phyloP scores from a whole-genome alignment of 2,797 vertebrate genomes.

The Pantherophis vulpinus region DNA sequence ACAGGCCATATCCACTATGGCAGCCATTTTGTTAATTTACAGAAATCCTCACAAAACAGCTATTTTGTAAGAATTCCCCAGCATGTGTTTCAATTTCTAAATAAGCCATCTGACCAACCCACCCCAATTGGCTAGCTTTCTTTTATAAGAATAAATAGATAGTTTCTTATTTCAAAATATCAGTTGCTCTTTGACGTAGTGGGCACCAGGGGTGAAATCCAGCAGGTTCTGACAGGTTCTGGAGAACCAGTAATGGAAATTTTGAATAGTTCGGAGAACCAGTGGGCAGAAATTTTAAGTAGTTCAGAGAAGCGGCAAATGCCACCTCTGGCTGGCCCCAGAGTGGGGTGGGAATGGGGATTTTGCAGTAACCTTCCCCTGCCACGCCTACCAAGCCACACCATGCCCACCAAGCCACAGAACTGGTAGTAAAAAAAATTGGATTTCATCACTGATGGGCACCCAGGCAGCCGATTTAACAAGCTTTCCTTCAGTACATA shows the following conservation, averaged over 20 bases:
- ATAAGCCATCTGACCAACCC: not conserved
- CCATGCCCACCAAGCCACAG: no score
- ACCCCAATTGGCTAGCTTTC: not conserved
- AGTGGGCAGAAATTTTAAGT: no score
- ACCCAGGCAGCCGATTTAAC: not conserved
- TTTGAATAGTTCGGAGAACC: no score
- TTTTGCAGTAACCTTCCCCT: no score
- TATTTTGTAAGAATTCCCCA: not conserved
- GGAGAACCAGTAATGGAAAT: no score
- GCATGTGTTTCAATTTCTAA: not conserved
- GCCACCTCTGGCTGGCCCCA: no score
- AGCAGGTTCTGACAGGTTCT: no score
- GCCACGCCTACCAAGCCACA: no score
- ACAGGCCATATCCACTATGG: not conserved
- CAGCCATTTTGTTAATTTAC: not conserved
- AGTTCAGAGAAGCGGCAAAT: no score
- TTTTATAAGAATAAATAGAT: not conserved
- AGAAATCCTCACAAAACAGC: not conserved
- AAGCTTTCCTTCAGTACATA: not conserved
- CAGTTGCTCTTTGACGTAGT: not conserved
- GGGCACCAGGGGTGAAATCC: not conserved
- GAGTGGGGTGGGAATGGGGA: no score
- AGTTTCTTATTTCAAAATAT: not conserved
- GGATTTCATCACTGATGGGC: no score
- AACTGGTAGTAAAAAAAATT: no score